Evolutionary conservation across 2,113 vertebrate species (phyloP).

Genomic region (Semnornis frantzii): DNA sequence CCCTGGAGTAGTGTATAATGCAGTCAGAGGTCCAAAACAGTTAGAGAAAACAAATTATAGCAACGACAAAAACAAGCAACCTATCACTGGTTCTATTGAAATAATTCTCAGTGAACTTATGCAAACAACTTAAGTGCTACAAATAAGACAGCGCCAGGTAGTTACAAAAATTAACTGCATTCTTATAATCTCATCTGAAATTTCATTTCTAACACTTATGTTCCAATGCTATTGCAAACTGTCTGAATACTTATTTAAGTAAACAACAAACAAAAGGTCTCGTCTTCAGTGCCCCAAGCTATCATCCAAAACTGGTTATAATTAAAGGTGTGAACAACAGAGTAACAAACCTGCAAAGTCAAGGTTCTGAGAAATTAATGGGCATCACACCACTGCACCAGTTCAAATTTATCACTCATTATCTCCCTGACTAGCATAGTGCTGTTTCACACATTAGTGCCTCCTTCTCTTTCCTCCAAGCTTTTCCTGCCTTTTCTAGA

Average conservation of each 20-base stretch:
- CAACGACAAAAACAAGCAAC: neutral
- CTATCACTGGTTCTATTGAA: neutral
- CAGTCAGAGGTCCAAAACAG: neutral
- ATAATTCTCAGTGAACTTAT: constrained; percentile 44
- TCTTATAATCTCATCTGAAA: constrained; percentile 36
- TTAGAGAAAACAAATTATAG: neutral
- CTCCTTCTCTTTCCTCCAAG: constrained; percentile 28
- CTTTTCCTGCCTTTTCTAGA: constrained; percentile 56
- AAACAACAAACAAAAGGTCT: constrained; percentile 74
- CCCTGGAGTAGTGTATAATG: neutral
- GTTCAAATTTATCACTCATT: constrained; percentile 72
- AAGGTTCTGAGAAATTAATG: constrained; percentile 73
- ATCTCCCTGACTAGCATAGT: constrained; percentile 37
- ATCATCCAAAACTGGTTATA: constrained; percentile 70
- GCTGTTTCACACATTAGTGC: constrained; percentile 29
- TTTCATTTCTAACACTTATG: constrained; percentile 57
- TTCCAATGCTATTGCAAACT: constrained; percentile 43
- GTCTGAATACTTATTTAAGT: constrained; percentile 63
- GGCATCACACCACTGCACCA: constrained; percentile 62
- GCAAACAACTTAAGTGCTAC: constrained; percentile 26
- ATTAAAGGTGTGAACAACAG: constrained; percentile 78
- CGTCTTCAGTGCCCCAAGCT: constrained; percentile 52
- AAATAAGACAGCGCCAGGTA: neutral
- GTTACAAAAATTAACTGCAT: constrained; percentile 10
- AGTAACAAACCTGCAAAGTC: constrained; percentile 75